A percentile compares a stretch with the other conserved stretches of the same genome.
Evolutionary conservation across 64 coral and sea anemone species (phyloP).

Genomic region (Montipora cactus): DNA sequence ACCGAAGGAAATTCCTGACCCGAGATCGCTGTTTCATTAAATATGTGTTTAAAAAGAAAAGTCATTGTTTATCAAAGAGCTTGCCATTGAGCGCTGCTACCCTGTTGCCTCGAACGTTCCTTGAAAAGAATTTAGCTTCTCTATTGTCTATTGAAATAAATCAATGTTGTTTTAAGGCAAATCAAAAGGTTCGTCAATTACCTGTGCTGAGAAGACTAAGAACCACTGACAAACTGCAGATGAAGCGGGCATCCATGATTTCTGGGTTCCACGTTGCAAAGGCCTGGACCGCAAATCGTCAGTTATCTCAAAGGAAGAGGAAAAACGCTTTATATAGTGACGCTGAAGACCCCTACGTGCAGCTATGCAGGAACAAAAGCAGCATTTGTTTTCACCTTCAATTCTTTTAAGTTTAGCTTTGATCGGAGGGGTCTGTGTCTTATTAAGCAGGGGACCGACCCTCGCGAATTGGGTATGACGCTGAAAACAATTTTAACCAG

Average conservation of each 20-base stretch:
- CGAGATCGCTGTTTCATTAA: no score
- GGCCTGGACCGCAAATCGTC: neutral
- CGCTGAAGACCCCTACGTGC: neutral
- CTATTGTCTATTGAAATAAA: no score
- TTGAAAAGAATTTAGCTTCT: no score
- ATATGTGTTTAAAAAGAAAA: no score
- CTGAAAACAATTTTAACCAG: no score
- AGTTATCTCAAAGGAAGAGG: neutral
- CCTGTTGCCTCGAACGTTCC: no score
- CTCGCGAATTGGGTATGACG: no score
- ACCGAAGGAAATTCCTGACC: no score
- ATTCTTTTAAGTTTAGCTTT: neutral
- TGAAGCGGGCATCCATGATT: neutral
- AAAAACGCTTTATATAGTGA: neutral
- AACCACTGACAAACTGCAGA: neutral
- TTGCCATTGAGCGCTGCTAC: no score
- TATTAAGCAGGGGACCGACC: no score
- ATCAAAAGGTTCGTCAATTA: neutral
- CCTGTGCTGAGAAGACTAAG: neutral
- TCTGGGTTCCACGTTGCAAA: neutral
- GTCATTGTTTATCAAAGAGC: no score
- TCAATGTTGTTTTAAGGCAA: no score
- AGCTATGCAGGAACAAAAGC: neutral
- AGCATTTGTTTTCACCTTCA: neutral
- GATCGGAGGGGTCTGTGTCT: neutral